These are phyloP conservation scores for Meandrina meandrites DNA, from an alignment of 92 coral and sea anemone genomes.

Conservation along the genomic window DNA sequence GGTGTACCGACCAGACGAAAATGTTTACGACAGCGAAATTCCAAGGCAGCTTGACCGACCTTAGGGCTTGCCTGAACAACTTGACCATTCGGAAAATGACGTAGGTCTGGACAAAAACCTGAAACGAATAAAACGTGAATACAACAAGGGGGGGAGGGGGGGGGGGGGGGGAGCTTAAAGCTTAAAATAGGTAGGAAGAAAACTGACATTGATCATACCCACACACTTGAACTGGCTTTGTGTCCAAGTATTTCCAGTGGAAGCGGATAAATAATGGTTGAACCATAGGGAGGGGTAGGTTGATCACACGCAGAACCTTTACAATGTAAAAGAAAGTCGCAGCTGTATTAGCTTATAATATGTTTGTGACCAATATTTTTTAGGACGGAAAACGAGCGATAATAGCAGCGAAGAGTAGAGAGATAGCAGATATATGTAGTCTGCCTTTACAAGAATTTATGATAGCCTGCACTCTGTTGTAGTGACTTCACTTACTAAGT, in stretches of 20 bases:
- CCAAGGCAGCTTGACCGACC: constrained; percentile 7
- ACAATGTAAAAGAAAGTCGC: neutral
- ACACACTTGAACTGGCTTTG: constrained; percentile 2
- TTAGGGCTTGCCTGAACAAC: neutral
- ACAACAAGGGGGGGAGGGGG: too few species aligned
- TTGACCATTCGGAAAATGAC: constrained; percentile 10
- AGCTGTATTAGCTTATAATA: too few species aligned
- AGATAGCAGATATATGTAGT: too few species aligned
- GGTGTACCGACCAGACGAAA: constrained; percentile 34
- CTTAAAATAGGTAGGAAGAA: too few species aligned
- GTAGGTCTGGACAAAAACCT: constrained; percentile 25
- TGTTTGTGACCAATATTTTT: too few species aligned
- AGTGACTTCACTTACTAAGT: too few species aligned
- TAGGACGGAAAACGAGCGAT: too few species aligned
- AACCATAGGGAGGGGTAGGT: constrained; percentile 27
- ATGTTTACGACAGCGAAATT: constrained; percentile 24
- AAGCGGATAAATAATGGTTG: constrained; percentile 18
- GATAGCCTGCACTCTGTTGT: too few species aligned
- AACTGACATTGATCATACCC: neutral
- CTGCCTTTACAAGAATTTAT: too few species aligned
- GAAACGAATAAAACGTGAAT: neutral
- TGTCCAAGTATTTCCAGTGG: constrained; percentile 28
- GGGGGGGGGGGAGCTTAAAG: too few species aligned
- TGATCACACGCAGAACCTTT: constrained; percentile 5
- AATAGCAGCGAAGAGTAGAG: too few species aligned